A percentile compares a stretch with the other conserved stretches of the same genome.
These are phyloP conservation scores for Drosophila longiperda DNA, from an alignment of 2,888 invertebrate genomes.

Conservation along the genomic window DNA sequence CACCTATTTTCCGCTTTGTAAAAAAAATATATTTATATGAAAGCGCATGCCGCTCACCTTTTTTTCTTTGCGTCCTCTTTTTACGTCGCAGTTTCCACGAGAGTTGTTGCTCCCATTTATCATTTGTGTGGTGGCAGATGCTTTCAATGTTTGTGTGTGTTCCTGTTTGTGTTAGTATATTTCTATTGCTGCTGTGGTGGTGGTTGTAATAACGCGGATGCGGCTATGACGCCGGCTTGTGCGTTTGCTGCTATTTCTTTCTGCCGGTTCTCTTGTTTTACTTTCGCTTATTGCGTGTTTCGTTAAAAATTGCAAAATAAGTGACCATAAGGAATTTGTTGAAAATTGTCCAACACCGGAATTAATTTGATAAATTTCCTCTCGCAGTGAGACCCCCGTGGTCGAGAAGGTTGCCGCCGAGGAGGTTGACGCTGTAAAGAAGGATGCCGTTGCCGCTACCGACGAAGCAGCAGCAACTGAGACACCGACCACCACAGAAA, in stretches of 20 bases:
- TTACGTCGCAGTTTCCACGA: slow-evolving; percentile 72
- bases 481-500: slow-evolving; percentile 79
- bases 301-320: background rate
- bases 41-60: slow-evolving; percentile 71
- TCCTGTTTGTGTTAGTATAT: slow-evolving; percentile 14
- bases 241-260: slow-evolving; percentile 7
- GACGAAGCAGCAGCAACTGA: slow-evolving; percentile 68
- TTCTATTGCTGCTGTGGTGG: slow-evolving; percentile 47
- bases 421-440: slow-evolving; percentile 83
- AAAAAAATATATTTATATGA: slow-evolving; percentile 35
- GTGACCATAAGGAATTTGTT: background rate
- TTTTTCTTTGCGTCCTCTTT: slow-evolving; percentile 56
- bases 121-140: slow-evolving; percentile 67
- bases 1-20: slow-evolving; percentile 50
- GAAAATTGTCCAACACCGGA: background rate
- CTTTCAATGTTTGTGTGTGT: slow-evolving; percentile 37
- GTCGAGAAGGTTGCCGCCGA: slow-evolving; percentile 84
- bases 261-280: slow-evolving; percentile 23
- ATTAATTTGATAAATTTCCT: background rate
- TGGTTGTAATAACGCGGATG: slow-evolving; percentile 52
- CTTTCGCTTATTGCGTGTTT: slow-evolving; percentile 1
- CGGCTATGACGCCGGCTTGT: slow-evolving; percentile 41
- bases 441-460: slow-evolving; percentile 66
- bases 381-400: slow-evolving; percentile 82
- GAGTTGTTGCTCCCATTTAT: slow-evolving; percentile 77